Evolutionary conservation across 2,888 invertebrate genomes (phyloP), one percentile per base, ranked within the genome.

Genomic region (Lasioglossum vierecki): DNA sequence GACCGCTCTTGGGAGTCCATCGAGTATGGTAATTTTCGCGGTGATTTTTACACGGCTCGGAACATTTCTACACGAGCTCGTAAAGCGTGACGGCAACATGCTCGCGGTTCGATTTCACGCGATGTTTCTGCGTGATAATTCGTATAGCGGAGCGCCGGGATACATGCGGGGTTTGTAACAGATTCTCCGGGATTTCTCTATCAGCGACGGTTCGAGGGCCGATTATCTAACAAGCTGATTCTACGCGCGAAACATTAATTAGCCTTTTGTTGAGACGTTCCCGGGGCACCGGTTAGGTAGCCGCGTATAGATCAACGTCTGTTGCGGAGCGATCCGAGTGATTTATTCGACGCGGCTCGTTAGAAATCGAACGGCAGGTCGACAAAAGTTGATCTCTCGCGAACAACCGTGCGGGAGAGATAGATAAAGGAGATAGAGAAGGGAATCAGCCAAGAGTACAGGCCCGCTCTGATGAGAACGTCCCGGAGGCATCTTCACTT

Each of bases 401-500:
- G 57, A 13, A 60, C 11, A n/a, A 60, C n/a, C 26, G 26, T 13
- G 60, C 13, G 13, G 30, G 5, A 11, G 6, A 63, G 30, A 60
- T 4, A n/a, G 15, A 30, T 2, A 30, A 13, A 13, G 1, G 1
- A 4, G 26, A 35, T 6, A 66, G 35, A 35, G 66, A 30, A 30
- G 6, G 30, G 22, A 46, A 49, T 76, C 2, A 57, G 79, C 44
- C 13, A 44, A 78, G 88, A 86, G 89, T 84, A 77, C 85, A 11
- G 44, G 11, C 22, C 46, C 46, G 49, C 78, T 82, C 81, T 81
- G 87, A 91, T 91, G 89, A 91, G 89, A 89, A 90, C 85, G 77
- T 87, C 89, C 90, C 79, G 90, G 71, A 89, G 90, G 89, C 89
- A 87, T 89, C 91, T 84, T 90, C 88, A 89, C 90, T 90, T 90